Evolutionary conservation across 2,797 vertebrate species (phyloP).

Genomic region (Malurus splendens): DNA sequence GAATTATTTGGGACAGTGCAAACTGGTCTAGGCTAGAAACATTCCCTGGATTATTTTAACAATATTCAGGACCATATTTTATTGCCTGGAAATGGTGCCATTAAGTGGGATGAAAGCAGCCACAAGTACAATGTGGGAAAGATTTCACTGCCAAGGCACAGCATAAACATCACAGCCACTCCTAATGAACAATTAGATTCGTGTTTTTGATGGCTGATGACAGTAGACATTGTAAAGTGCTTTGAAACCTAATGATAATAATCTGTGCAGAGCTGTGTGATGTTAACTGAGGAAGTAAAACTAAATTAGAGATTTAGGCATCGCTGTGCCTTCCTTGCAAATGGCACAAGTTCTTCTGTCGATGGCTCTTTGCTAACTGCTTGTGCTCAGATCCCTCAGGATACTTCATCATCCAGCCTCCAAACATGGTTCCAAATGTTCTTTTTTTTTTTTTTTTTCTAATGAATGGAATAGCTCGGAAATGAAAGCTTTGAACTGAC

Average conservation of each 20-base stretch:
- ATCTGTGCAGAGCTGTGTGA: neutral
- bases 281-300: neutral
- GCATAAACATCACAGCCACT: neutral
- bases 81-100: neutral
- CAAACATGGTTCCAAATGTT: conserved; percentile 7
- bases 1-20: neutral
- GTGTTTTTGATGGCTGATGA: neutral
- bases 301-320: neutral
- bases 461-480: neutral
- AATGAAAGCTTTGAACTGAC: conserved; percentile 1
- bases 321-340: neutral
- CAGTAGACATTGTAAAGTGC: neutral
- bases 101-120: neutral
- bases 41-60: neutral
- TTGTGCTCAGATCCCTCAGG: neutral
- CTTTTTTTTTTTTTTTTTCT: neutral
- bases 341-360: neutral
- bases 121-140: neutral
- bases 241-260: conserved; percentile 9
- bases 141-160: neutral
- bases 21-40: neutral
- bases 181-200: conserved; percentile 15
- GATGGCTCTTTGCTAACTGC: neutral
- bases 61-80: neutral
- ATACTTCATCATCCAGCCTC: neutral